Evolutionary conservation across 2,888 invertebrate genomes (phyloP).

Genomic region (Biston betularia): DNA sequence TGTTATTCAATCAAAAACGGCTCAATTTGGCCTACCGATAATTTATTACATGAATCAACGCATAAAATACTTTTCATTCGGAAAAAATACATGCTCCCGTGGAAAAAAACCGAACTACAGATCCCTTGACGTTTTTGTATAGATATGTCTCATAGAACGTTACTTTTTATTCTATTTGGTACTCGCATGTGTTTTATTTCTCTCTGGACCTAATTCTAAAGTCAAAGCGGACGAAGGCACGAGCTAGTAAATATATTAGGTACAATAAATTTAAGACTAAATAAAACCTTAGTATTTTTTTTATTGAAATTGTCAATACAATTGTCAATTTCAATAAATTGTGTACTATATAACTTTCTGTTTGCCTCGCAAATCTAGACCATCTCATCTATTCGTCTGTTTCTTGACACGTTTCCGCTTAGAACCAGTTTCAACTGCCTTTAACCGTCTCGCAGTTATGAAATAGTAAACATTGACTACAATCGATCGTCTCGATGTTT

Average conservation of each 20-base stretch:
- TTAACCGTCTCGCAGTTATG: slow-evolving; percentile 19
- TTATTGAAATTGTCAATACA: background rate
- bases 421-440: slow-evolving; percentile 21
- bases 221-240: too few species aligned
- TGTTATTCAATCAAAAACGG: too few species aligned
- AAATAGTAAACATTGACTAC: slow-evolving; percentile 27
- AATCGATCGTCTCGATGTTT: slow-evolving; percentile 25
- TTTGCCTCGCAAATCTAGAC: slow-evolving; percentile 15
- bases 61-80: too few species aligned
- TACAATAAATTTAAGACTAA: background rate
- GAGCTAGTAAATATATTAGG: background rate
- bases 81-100: too few species aligned
- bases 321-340: background rate
- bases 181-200: too few species aligned
- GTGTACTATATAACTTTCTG: background rate
- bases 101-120: too few species aligned
- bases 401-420: slow-evolving; percentile 21
- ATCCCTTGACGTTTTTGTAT: too few species aligned
- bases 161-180: too few species aligned
- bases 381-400: slow-evolving; percentile 6
- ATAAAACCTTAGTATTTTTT: background rate
- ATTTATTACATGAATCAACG: too few species aligned
- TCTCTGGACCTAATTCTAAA: too few species aligned
- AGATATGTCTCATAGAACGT: too few species aligned
- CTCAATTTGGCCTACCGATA: too few species aligned